phyloP scores from a whole-genome alignment of 1,140 invertebrate species.

The Lordiphosa mommai region DNA sequence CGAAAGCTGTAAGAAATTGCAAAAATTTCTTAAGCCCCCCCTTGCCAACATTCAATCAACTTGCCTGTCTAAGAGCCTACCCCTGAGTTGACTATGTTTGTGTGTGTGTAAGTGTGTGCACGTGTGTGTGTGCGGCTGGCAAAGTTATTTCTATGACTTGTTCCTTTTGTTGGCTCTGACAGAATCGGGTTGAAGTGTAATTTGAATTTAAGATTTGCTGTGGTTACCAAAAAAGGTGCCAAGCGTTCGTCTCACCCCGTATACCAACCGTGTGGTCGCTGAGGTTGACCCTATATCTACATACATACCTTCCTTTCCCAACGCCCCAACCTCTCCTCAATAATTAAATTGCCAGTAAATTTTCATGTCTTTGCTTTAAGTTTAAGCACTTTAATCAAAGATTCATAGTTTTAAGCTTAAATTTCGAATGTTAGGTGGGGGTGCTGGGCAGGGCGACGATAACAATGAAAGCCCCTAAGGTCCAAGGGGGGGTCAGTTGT shows the following conservation, averaged over 20 bases:
- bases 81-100: constrained; percentile 1
- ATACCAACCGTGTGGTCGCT: constrained; percentile 4
- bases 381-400: constrained; percentile 54
- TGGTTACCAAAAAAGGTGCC: constrained; percentile 59
- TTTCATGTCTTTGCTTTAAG: neutral
- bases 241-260: constrained; percentile 10
- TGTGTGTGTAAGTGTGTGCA: constrained; percentile 19
- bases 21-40: too few species aligned
- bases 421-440: constrained; percentile 50
- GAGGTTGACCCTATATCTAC: constrained; percentile 9
- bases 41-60: too few species aligned
- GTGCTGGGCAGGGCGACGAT: too few species aligned
- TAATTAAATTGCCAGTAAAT: constrained; percentile 67
- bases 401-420: constrained; percentile 74
- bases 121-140: constrained; percentile 20
- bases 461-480: constrained; percentile 9
- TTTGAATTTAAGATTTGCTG: constrained; percentile 77
- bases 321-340: constrained; percentile 25
- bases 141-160: constrained; percentile 69
- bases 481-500: constrained; percentile 58
- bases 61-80: neutral
- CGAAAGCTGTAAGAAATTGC: too few species aligned
- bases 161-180: constrained; percentile 55
- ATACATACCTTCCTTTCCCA: neutral
- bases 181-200: constrained; percentile 65